These are phyloP conservation scores for Neotoma lepida DNA, from an alignment of 2,113 vertebrate species.

Conservation along the genomic window DNA sequence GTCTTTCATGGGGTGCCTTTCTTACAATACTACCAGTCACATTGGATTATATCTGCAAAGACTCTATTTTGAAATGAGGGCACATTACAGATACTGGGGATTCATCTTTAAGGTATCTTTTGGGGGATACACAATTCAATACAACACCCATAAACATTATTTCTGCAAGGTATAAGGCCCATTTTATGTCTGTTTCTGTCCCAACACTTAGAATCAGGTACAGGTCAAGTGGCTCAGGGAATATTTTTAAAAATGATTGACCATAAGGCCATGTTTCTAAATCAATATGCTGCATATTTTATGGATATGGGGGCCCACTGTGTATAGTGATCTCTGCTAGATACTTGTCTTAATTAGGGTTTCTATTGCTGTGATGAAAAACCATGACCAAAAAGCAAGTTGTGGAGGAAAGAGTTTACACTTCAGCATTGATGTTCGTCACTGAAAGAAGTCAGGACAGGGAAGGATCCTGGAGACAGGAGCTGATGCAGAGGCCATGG, in stretches of 20 bases:
- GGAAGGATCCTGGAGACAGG: background rate
- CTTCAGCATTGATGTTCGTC: background rate
- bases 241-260: constrained; percentile 26
- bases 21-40: background rate
- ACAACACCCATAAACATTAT: background rate
- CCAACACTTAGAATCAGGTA: background rate
- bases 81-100: background rate
- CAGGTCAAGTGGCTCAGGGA: background rate
- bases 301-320: background rate
- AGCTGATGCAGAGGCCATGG: background rate
- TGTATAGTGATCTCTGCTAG: background rate
- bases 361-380: background rate
- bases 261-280: constrained; percentile 31
- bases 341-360: background rate
- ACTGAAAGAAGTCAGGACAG: background rate
- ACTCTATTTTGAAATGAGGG: constrained; percentile 36
- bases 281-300: background rate
- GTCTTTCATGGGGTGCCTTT: background rate
- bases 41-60: background rate
- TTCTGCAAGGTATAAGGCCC: background rate
- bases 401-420: background rate
- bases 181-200: constrained; percentile 23
- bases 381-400: background rate
- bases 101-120: background rate
- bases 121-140: background rate